Evolutionary conservation across 2,797 vertebrate species (phyloP).

Genomic region (Tiaroga cobitis): DNA sequence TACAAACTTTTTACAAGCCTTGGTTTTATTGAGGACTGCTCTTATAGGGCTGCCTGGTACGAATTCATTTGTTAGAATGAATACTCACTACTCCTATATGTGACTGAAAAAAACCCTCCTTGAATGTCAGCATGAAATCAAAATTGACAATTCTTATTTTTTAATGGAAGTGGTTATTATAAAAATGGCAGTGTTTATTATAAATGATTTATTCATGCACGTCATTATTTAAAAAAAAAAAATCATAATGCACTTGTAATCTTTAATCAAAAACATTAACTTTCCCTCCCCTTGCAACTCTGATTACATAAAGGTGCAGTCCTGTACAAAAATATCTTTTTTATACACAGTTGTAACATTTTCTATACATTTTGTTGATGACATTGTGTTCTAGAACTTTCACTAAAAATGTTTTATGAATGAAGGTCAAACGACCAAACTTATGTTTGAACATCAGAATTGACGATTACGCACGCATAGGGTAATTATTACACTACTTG

Average conservation of each 20-base stretch:
- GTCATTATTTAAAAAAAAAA: not conserved
- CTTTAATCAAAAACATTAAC: not conserved
- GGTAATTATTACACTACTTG: not conserved
- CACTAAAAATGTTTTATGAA: not conserved
- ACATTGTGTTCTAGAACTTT: not conserved
- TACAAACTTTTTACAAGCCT: conserved; percentile 67
- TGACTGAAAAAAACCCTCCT: not conserved
- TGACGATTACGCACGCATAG: not conserved
- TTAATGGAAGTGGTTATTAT: not conserved
- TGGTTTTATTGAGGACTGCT: conserved; percentile 70
- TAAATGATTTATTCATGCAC: not conserved
- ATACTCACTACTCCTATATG: not conserved
- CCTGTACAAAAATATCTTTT: not conserved
- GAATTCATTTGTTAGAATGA: conserved; percentile 31
- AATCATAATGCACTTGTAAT: not conserved
- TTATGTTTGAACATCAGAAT: not conserved
- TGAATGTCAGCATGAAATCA: not conserved
- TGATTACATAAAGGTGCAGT: not conserved
- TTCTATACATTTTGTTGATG: not conserved
- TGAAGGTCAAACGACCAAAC: not conserved
- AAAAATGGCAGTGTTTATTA: not conserved
- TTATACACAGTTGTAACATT: not conserved
- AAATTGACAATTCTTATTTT: not conserved
- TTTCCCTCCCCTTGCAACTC: not conserved
- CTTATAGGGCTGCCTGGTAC: conserved; percentile 64